These are phyloP conservation scores for Drosophila helvetica DNA, from an alignment of 2,888 invertebrate species.

Conservation along the genomic window DNA sequence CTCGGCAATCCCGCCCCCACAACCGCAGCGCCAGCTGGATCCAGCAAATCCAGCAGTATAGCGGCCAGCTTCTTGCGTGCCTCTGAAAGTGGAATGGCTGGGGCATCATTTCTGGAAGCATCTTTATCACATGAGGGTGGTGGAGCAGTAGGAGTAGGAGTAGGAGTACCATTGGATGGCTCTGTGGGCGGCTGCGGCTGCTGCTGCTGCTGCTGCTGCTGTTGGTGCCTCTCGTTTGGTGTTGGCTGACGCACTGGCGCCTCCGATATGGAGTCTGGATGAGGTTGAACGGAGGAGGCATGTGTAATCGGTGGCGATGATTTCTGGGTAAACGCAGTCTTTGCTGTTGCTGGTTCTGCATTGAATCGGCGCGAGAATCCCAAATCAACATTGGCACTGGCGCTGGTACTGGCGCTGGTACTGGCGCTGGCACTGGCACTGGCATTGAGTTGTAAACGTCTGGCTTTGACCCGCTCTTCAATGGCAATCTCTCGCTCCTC, in stretches of 20 bases:
- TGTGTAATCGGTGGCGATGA: not conserved
- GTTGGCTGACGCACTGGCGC: not conserved
- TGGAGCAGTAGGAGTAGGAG: too few relatives aligned
- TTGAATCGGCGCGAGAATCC: conserved; percentile 7
- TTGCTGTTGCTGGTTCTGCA: not conserved
- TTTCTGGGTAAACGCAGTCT: not conserved
- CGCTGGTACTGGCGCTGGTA: too few relatives aligned
- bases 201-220: too few relatives aligned
- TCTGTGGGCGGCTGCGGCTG: not conserved
- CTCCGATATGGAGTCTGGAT: not conserved
- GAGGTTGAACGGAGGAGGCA: not conserved
- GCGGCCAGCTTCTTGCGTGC: conserved; percentile 64
- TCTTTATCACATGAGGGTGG: not conserved
- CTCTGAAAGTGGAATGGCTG: conserved; percentile 35
- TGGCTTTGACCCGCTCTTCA: not conserved
- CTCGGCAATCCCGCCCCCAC: not conserved
- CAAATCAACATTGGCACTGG: not conserved
- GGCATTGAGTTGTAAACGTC: not conserved
- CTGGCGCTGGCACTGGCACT: not conserved
- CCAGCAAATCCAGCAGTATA: conserved; percentile 5
- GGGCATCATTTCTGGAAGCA: not conserved
- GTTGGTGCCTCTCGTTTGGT: not conserved
- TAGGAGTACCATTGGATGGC: not conserved
- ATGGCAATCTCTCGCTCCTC: not conserved
- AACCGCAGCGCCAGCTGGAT: not conserved